Base-by-base conservation (phyloP, 2,113 vertebrate species). In the Coreoperca whiteheadi region DNA sequence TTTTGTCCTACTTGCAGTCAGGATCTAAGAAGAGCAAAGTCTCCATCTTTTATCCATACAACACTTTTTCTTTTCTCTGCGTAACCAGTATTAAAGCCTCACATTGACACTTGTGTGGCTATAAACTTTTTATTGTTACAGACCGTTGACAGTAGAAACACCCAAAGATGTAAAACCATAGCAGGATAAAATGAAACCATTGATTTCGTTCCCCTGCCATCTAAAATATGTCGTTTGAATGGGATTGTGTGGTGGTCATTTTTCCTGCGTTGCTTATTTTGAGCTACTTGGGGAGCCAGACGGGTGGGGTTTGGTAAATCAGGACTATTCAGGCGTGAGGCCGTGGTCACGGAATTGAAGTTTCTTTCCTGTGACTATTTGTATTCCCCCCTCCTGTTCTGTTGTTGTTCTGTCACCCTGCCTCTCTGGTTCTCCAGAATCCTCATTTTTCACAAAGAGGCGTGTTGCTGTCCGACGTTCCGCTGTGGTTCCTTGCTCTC, bases 401-500 rank as follows among this genome's bases (percentile, higher is more conserved):
- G 9, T 53, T 60, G 57, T 59, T 14, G 10, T 46, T 23, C 30
- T 23, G 61, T 32, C 53, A 23, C 53, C n/a, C 20, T 3, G 50
- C 6, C 20, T 12, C 10, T 41, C 15, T 72, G 20, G 0, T 20
- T 65, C 39, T 37, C 28, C 60, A 48, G 23, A 53, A 9, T 25
- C 53, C 30, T 41, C 12, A 56, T 76, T 64, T 21, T n/a, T 76
- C 60, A 16, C 20, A 8, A 28, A 25, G 23, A 30, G 76, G 43
- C 60, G 5, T 43, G 66, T 46, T 37, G 18, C 66, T 37, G 53
- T 54, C 50, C 25, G 8, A 4, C 1, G 18, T 6, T 41, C 59
- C 28, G 61, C 57, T 9, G 63, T n/a, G n/a, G 71, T 77, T 67
- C 21, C 30, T 28, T 15, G 12, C 69, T 86, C 68, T 85, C 41